Percentiles rank a stretch among this genome's conserved stretches.
These are phyloP conservation scores for Scyliorhinus canicula DNA, from an alignment of 2,797 vertebrate genomes.

Conservation along the genomic window DNA sequence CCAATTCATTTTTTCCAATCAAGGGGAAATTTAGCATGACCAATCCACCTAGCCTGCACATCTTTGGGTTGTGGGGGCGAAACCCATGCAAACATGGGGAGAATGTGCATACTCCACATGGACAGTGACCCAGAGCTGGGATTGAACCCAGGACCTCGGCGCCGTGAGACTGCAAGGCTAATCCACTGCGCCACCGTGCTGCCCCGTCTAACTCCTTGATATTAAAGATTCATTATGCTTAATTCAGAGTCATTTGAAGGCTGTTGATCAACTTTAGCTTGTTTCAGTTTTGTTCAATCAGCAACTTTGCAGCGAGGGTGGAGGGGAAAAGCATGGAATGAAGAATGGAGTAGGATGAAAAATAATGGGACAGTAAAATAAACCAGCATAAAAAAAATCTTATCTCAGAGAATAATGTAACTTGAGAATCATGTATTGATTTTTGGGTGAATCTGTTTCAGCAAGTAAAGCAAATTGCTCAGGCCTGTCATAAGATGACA, in stretches of 20 bases:
- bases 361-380: neutral
- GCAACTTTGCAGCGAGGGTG: neutral
- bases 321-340: too few relatives aligned
- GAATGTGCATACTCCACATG: too few relatives aligned
- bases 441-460: conserved; percentile 13
- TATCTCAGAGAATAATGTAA: neutral
- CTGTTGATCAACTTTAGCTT: neutral
- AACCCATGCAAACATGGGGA: too few relatives aligned
- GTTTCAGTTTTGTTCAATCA: neutral
- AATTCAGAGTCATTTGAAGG: neutral
- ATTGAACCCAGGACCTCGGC: too few relatives aligned
- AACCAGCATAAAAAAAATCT: neutral
- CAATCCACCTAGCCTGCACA: too few relatives aligned
- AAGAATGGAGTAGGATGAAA: neutral
- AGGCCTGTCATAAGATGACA: conserved; percentile 23
- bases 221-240: neutral
- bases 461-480: neutral
- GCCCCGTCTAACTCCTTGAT: neutral
- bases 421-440: conserved; percentile 18
- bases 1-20: too few relatives aligned
- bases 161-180: too few relatives aligned
- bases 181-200: too few relatives aligned
- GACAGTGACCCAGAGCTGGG: too few relatives aligned
- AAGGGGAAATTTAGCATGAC: too few relatives aligned
- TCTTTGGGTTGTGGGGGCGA: too few relatives aligned